Evolutionary conservation across 2,797 vertebrate species (phyloP), one percentile per base, ranked within the genome.

Genomic region (Xyrichtys novacula): DNA sequence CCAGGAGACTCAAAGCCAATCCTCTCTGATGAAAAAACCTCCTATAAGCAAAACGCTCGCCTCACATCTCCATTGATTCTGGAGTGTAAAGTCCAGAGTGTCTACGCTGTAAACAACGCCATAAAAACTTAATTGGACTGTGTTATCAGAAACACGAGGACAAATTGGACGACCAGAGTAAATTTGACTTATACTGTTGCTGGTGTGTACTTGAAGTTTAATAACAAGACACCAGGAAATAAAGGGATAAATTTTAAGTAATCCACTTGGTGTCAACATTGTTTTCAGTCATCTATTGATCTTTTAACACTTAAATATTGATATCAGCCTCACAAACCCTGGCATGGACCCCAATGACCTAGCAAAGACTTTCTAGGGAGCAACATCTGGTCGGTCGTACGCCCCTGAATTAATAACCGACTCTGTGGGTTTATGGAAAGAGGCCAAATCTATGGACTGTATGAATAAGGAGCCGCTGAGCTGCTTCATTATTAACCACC

Each of bases 1-100:
- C 70, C 66, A 1, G 20, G 71, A 40, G 61, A 69, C 36, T 40
- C 29, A 3, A 54, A 81, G 54, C 39, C 59, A 78, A 71, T 75
- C 78, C 71, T 71, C 74, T 71, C 22, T 74, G 58, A 67, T 64
- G 44, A 68, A 73, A 71, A 65, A 57, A 23, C 38, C 53, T 58
- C 65, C 6, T 2, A 28, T 44, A 64, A 57, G 50, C 28, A 74
- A 76, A 66, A 61, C 6, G 23, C 44, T 78, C 46, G 64, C 77
- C 69, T 76, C 44, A 44, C 43, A 25, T 2, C 61, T 39, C 1
- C 34, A 74, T 62, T 69, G 74, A 81, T 76, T 78, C 65, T 39
- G 2, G 22, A 71, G 43, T n/a, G 36, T 43, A 43, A 46, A 60
- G 20, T 39, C 11, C 26, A 36, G 26, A 59, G 34, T 39, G 68